Evolutionary conservation across 2,888 invertebrate genomes (phyloP).

Genomic region (Lordiphosa andalusiaca): DNA sequence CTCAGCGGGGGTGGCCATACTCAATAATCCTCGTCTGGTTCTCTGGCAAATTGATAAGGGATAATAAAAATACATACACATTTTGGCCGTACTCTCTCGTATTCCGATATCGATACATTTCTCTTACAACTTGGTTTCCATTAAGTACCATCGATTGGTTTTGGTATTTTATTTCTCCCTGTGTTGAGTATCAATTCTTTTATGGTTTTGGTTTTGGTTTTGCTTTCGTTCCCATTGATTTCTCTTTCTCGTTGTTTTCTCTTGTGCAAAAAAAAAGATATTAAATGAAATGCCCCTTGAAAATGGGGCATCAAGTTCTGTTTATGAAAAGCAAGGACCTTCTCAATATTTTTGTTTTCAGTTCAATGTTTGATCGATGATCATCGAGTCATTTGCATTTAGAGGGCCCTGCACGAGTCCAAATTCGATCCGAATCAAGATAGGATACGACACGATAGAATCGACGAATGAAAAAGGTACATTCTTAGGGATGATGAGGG

Average conservation of each 20-base stretch:
- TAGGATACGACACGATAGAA: no score
- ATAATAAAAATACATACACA: conserved; percentile 13
- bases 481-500: no score
- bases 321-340: conserved; percentile 78
- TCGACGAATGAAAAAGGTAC: no score
- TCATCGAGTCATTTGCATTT: conserved; percentile 13
- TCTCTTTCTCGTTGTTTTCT: conserved; percentile 5
- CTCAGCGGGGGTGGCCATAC: background rate
- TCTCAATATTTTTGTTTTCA: conserved; percentile 74
- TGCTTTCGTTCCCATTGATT: conserved; percentile 22
- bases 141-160: conserved; percentile 13
- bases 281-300: background rate
- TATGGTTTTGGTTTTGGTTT: conserved; percentile 27
- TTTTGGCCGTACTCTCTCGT: conserved; percentile 10
- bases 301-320: conserved; percentile 4
- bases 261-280: conserved; percentile 19
- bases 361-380: conserved; percentile 25
- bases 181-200: conserved; percentile 8
- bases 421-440: no score
- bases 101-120: conserved; percentile 29
- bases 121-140: conserved; percentile 15
- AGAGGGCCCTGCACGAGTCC: no score
- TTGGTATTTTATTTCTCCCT: conserved; percentile 28
- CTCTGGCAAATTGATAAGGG: conserved; percentile 1
- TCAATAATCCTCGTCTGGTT: background rate